A percentile compares a stretch with the other conserved stretches of the same genome.
These are phyloP conservation scores for Apogon talboti DNA, from an alignment of 2,797 vertebrate species.

Conservation along the genomic window DNA sequence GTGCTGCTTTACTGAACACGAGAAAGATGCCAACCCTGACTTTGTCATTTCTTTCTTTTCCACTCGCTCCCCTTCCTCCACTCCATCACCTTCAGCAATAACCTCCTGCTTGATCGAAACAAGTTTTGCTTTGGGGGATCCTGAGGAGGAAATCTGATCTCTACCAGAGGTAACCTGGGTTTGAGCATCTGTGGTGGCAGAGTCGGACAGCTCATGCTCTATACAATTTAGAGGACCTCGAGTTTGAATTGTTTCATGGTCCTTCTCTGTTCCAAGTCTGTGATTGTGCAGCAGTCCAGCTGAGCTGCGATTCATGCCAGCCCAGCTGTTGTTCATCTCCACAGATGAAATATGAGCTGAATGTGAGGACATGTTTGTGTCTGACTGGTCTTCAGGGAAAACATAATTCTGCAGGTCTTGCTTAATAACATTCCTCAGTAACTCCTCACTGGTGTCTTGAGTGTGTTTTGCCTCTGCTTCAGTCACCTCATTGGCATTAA, in stretches of 20 bases:
- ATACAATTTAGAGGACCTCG: conserved; percentile 26
- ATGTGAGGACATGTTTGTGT: conserved; percentile 37
- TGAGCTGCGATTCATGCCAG: conserved; percentile 26
- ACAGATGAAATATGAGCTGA: conserved; percentile 21
- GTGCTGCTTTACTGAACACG: conserved; percentile 48
- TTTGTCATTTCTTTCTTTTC: conserved; percentile 49
- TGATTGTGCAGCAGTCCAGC: conserved; percentile 46
- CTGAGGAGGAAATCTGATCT: conserved; percentile 44
- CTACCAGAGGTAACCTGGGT: conserved; percentile 23
- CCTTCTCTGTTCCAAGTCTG: conserved; percentile 34
- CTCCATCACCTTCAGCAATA: conserved; percentile 62
- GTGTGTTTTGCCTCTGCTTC: conserved; percentile 30
- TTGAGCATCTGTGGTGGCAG: conserved; percentile 26
- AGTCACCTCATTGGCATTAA: conserved; percentile 17
- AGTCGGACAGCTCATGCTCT: conserved; percentile 24
- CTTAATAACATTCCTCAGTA: conserved; percentile 43
- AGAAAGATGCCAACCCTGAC: conserved; percentile 38
- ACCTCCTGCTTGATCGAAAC: conserved; percentile 80
- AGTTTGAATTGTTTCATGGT: conserved; percentile 35
- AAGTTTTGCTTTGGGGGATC: conserved; percentile 35
- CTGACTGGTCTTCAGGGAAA: conserved; percentile 53
- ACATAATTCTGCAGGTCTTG: conserved; percentile 48
- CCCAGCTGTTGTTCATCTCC: conserved; percentile 50
- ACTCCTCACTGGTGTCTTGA: conserved; percentile 43
- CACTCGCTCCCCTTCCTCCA: conserved; percentile 52